Conservation (phyloP, 2,113 vertebrate species). For the Paradoxurus hermaphroditus region DNA sequence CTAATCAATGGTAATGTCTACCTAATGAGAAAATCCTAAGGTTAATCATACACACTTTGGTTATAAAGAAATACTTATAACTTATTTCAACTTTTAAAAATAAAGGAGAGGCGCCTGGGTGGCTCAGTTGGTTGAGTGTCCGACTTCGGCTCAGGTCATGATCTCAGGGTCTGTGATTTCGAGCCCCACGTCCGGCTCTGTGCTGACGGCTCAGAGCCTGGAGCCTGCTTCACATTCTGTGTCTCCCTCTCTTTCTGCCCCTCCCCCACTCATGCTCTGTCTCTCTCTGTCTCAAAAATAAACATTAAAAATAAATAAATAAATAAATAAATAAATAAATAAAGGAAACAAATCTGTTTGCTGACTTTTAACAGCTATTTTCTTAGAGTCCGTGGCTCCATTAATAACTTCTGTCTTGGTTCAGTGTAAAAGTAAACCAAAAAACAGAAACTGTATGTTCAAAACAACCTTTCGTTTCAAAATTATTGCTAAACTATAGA, state of each 20-base stretch:
- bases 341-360: neutral
- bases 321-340: too few relatives aligned
- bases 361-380: constrained; percentile 39
- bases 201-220: too few relatives aligned
- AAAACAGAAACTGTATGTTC: neutral
- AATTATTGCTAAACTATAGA: constrained; percentile 52
- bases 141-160: too few relatives aligned
- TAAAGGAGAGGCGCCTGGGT: too few relatives aligned
- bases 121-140: too few relatives aligned
- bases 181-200: too few relatives aligned
- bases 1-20: neutral
- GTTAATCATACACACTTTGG: neutral
- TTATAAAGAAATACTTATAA: neutral
- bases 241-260: too few relatives aligned
- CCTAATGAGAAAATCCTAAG: neutral
- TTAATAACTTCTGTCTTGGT: neutral
- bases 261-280: too few relatives aligned
- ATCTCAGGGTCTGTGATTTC: too few relatives aligned
- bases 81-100: constrained; percentile 39
- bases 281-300: too few relatives aligned
- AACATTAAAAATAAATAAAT: too few relatives aligned
- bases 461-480: constrained; percentile 57
- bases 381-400: neutral
- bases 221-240: too few relatives aligned
- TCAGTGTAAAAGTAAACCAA: constrained; percentile 42